Evolutionary conservation across 2,888 invertebrate species (phyloP).

Genomic region (Megaustenia siamemsis): DNA sequence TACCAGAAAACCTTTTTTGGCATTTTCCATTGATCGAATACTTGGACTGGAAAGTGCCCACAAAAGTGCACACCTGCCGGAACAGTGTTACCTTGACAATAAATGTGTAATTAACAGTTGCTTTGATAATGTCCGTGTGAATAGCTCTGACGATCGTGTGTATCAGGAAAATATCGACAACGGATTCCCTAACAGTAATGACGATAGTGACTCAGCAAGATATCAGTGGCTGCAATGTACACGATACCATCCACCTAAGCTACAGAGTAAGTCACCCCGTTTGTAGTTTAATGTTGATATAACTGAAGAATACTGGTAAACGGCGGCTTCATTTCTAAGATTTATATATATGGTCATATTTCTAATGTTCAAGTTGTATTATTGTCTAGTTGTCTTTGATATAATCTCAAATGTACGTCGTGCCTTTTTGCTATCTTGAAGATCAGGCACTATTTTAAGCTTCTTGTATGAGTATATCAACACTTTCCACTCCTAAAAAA

Average conservation of each 20-base stretch:
- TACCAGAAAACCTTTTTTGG: conserved; percentile 76
- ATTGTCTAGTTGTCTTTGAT: too few relatives aligned
- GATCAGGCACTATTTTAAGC: too few relatives aligned
- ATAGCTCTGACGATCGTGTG: neutral
- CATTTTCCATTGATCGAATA: conserved; percentile 70
- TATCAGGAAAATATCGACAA: neutral
- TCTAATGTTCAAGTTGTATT: too few relatives aligned
- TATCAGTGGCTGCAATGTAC: conserved; percentile 78
- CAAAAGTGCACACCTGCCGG: too few relatives aligned
- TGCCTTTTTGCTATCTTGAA: too few relatives aligned
- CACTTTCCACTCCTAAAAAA: too few relatives aligned
- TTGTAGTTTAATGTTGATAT: too few relatives aligned
- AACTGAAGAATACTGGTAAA: too few relatives aligned
- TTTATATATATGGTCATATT: too few relatives aligned
- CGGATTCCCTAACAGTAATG: neutral
- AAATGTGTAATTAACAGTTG: neutral
- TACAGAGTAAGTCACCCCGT: conserved; percentile 76
- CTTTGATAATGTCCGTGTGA: conserved; percentile 34
- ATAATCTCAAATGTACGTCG: too few relatives aligned
- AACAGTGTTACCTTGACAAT: neutral
- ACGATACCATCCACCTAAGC: conserved; percentile 78
- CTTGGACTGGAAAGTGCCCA: conserved; percentile 16
- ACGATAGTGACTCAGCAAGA: conserved; percentile 45
- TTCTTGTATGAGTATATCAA: too few relatives aligned
- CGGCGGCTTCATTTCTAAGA: too few relatives aligned